Base-by-base conservation (phyloP, 2,113 vertebrate species). In the Ascaphus truei region DNA sequence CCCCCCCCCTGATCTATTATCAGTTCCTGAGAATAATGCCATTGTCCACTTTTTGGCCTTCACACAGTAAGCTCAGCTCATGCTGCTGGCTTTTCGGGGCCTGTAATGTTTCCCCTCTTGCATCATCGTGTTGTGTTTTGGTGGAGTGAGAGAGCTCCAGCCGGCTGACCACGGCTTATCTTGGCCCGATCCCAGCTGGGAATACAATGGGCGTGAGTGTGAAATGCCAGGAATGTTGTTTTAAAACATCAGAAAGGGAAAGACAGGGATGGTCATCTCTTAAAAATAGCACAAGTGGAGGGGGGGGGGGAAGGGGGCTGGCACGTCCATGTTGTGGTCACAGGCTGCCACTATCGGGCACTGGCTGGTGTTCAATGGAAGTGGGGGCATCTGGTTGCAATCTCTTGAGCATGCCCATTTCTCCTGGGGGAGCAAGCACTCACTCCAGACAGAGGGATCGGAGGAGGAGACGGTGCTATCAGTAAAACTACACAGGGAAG, bases 121-220 rank as follows among this genome's bases (percentile, higher is more conserved):
- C 67, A 27, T 71, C 67, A 71, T 33, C 3, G 56, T 71, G 67
- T 71, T 61, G 57, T 71, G 67, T 71, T 71, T 71, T 71, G 67
- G 56, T 61, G 67, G 67, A 61, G 57, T 68, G 53, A 39, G 53
- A 47, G 41, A 56, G 31, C 55, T 52, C 56, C 67, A 61, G 67
- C 67, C 57, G n/a, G 30, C 67, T 71, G 67, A 71, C 67, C 67
- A 30, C 13, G 47, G 67, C 56, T 61, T 71, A 61, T 51, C 18
- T 71, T 71, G 67, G 67, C 50, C 57, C 1, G 3, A 7, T 12
- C 56, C 67, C 67, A 71, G 67, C 67, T 41, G 22, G 34, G 67
- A 61, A 58, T 45, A 71, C 56, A 71, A 71, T 52, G 67, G 67
- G 67, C 67, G 67, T 71, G 56, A 69, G 67, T 52, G 67, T 61